phyloP scores from a whole-genome alignment of 2,797 vertebrate genomes.

The Xenops minutus region DNA sequence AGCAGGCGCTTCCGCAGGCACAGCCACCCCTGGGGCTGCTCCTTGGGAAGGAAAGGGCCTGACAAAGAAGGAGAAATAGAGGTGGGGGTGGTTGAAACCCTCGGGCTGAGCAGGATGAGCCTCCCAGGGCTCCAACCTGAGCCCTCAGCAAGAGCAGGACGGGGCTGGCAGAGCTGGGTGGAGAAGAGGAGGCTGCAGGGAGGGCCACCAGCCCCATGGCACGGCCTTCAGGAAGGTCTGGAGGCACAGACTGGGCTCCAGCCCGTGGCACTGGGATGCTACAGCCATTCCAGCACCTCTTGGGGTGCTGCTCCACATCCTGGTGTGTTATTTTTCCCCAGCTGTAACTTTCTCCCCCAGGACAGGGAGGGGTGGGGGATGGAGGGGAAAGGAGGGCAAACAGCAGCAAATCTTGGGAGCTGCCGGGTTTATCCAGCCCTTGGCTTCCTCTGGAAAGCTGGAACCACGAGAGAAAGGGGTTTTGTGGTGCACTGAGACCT shows the following conservation, averaged over 20 bases:
- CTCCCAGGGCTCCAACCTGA: fast-evolving
- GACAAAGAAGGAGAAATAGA: background rate
- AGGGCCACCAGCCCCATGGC: fast-evolving
- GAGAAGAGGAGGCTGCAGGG: fast-evolving
- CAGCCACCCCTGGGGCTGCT: conserved; percentile 41
- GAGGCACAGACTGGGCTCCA: background rate
- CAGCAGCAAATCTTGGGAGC: background rate
- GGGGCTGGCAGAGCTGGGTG: background rate
- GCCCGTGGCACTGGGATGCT: fast-evolving
- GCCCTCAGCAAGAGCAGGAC: background rate
- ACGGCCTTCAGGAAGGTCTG: background rate
- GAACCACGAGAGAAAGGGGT: background rate
- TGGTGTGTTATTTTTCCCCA: fast-evolving
- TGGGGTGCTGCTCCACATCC: background rate
- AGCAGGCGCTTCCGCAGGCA: conserved; percentile 84
- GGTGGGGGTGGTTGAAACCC: background rate
- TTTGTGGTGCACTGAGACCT: fast-evolving
- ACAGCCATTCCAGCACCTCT: background rate
- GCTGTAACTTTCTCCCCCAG: background rate
- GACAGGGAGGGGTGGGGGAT: background rate
- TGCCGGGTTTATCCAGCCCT: background rate
- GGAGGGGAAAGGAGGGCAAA: background rate
- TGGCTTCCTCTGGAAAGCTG: background rate
- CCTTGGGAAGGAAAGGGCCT: conserved; percentile 74
- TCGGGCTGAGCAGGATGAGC: fast-evolving